Percentiles rank a stretch among this genome's conserved stretches.
These are phyloP conservation scores for Caenorhabditis sp. DNA, from an alignment of 2,888 invertebrate genomes.

Conservation along the genomic window DNA sequence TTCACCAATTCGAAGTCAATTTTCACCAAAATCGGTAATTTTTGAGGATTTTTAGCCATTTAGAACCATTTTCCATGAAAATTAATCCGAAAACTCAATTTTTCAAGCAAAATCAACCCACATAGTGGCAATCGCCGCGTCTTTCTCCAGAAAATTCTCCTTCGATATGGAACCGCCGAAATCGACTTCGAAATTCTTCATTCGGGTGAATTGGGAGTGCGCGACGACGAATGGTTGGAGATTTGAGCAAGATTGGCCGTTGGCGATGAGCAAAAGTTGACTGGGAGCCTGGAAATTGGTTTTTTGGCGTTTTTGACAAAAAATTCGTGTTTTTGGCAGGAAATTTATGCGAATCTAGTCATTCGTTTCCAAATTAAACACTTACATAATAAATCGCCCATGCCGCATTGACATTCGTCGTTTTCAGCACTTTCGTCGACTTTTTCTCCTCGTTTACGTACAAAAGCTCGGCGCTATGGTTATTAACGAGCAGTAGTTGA, in stretches of 20 bases:
- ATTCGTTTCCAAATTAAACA: not conserved
- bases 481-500: conserved; percentile 73
- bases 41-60: no score
- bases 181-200: conserved; percentile 79
- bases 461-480: conserved; percentile 74
- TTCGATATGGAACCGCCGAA: conserved; percentile 71
- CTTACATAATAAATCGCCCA: conserved; percentile 78
- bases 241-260: conserved; percentile 69
- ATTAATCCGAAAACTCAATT: no score
- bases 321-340: not conserved
- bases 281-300: conserved; percentile 67
- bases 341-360: not conserved
- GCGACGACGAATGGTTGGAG: conserved; percentile 74
- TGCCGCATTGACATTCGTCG: conserved; percentile 68
- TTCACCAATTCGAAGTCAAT: not conserved
- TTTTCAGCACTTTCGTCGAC: conserved; percentile 72
- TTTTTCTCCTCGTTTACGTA: conserved; percentile 71
- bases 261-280: conserved; percentile 73
- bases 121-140: conserved; percentile 77
- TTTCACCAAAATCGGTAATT: not conserved
- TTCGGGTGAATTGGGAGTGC: conserved; percentile 66
- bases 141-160: conserved; percentile 76
- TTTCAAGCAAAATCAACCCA: conserved; percentile 46
- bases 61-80: no score
- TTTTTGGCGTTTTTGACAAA: not conserved